Base-by-base conservation (phyloP, 1,140 invertebrate genomes). In the Aculops lycopersici region DNA sequence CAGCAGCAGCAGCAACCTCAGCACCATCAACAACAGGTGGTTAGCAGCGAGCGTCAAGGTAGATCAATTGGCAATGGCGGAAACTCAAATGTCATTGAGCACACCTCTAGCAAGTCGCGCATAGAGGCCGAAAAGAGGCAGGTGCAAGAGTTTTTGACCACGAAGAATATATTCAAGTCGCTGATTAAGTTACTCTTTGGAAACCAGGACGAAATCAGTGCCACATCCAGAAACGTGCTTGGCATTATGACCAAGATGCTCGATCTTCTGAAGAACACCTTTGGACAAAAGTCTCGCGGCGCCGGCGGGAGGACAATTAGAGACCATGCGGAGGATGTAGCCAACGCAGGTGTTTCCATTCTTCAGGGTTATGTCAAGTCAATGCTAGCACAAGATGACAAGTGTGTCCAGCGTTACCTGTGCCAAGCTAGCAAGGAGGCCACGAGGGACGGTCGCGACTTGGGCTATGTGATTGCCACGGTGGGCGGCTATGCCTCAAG, bases 361-460 rank as follows among this genome's bases (percentile, higher is more conserved):
- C 41, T 52, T 3, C 43, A 70, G 65, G 75, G 75, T 41, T 83
- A 80, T 58, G 69, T 80, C 21, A 67, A 68, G 51, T 74, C 78
- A 3, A 69, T 81, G 49, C 67, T 69, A 41, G 72, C 69, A n/a
- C 64, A 65, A 15, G 71, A 81, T 49, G 73, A 77, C 48, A 63
- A 63, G 44, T 79, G 75, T 53, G 67, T 71, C 52, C 69, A 70
- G 61, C 76, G 66, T 54, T 74, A 67, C 59, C 64, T 84, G 36
- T 86, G 80, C 52, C 74, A 83, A 50, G 78, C 78, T 2, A 81
- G 75, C 52, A 70, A 65, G 17, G 77, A 81, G 52, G 84, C 78
- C 53, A 64, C 72, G n/a, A 62, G 64, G 5, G 75, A 79, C 50
- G 70, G 75, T 39, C 59, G 62, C 40, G 74, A 74, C 47, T 68